Base-by-base conservation (phyloP, 2,113 vertebrate species). In the Poeciliopsis occidentalis region DNA sequence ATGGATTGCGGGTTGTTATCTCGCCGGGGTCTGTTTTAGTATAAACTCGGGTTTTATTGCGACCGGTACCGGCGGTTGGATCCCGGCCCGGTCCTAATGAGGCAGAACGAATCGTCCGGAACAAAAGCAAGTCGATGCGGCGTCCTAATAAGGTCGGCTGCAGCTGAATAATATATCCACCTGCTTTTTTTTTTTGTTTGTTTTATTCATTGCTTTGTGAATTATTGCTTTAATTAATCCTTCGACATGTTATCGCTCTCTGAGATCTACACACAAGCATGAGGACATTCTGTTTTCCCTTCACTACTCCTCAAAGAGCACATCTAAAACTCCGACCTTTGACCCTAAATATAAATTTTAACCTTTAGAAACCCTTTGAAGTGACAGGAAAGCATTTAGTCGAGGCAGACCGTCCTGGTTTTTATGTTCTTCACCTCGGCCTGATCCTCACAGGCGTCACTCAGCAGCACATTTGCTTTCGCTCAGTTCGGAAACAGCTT, bases 151-250 rank as follows among this genome's bases (percentile, higher is more conserved):
- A 26, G 31, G 60, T 30, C 10, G n/a, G 51, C 74, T 75, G 76
- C 64, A 81, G 57, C 54, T 75, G 66, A 73, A 73, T 87, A 84
- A 83, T 81, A 65, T 69, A 79, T 84, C 78, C 54, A 77, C 71
- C 76, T 71, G 68, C 30, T 68, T 65, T 75, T 63, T 41, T 41
- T 41, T 3, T n/a, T 41, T 4, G 13, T 15, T 41, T 82, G 47
- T 82, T 89, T 83, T 81, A 86, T 85, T 82, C 68, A 77, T 41
- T 26, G 22, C 60, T 62, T 54, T 17, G 73, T 76, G 54, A 86
- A 67, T 82, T 71, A 75, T 80, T 78, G 64, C 65, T 81, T 84
- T 75, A 85, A 84, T 87, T 79, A 82, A 85, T 80, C 69, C n/a
- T 64, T 83, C 67, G 83, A 73, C 75, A 85, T 80, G 60, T 83